Conservation (phyloP, 2,113 vertebrate genomes). For the Phylloscopus trochiloides region DNA sequence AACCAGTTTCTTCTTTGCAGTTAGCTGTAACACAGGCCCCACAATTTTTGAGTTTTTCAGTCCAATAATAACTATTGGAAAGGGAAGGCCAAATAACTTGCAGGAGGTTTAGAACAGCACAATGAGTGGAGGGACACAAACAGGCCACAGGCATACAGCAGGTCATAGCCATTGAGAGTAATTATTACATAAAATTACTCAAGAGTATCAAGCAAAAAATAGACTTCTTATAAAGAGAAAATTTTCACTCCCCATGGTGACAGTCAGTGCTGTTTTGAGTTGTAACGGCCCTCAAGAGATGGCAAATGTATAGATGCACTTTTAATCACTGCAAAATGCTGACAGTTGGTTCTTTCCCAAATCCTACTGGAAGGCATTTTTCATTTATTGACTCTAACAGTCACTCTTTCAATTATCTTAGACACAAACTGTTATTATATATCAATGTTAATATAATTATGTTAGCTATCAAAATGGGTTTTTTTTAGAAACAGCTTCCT, state of each 20-base stretch:
- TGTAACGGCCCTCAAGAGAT: neutral
- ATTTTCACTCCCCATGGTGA: neutral
- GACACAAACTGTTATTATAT: neutral
- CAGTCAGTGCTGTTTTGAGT: neutral
- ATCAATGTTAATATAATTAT: conserved; percentile 13
- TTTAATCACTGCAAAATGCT: conserved; percentile 1
- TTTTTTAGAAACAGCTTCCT: neutral
- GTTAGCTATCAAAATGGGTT: neutral
- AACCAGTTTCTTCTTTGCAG: neutral
- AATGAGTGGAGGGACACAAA: neutral
- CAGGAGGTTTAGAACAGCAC: neutral
- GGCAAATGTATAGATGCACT: neutral
- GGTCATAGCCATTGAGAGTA: neutral
- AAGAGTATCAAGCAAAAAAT: neutral
- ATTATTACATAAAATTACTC: neutral
- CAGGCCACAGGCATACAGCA: neutral
- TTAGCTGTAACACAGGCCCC: neutral
- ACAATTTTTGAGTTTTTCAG: neutral
- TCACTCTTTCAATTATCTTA: neutral
- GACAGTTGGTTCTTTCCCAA: neutral
- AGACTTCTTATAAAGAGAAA: neutral
- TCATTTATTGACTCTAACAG: neutral
- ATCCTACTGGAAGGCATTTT: neutral
- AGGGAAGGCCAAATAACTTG: neutral
- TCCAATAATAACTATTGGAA: neutral